Conservation (phyloP, 2,113 vertebrate genomes). For the Aepyceros melampus region DNA sequence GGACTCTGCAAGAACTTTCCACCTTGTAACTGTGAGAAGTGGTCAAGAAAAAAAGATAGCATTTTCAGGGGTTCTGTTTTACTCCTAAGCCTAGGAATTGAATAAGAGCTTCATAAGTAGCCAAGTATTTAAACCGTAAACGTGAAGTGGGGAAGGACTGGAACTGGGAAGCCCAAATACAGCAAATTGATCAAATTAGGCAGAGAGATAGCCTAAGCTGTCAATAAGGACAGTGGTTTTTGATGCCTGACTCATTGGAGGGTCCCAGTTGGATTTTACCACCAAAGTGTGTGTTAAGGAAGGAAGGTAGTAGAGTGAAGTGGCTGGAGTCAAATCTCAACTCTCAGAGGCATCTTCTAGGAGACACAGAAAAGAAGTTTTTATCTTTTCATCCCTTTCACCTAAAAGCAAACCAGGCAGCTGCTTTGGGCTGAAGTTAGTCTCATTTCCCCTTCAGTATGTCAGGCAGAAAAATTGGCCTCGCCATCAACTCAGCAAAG, state of each 20-base stretch:
- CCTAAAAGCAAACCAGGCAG: not conserved
- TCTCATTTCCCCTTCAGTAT: not conserved
- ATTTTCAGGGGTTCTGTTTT: not conserved
- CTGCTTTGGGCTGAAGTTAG: not conserved
- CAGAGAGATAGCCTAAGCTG: constrained; percentile 75
- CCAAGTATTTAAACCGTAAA: not conserved
- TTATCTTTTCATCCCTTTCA: not conserved
- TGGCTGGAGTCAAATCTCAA: not conserved
- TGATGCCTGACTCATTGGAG: constrained; percentile 89
- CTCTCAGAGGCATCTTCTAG: not conserved
- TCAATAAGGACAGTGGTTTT: constrained; percentile 92
- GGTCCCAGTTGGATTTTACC: constrained; percentile 95
- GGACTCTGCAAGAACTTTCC: not conserved
- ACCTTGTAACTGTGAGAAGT: not conserved
- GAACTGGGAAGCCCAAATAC: constrained; percentile 59
- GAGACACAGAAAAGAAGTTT: not conserved
- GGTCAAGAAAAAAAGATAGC: not conserved
- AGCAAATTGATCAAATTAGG: constrained; percentile 68
- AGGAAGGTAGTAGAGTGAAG: constrained; percentile 68
- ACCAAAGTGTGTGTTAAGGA: constrained; percentile 88
- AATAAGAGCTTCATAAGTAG: not conserved
- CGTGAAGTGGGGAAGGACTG: not conserved
- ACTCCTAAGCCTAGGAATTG: not conserved
- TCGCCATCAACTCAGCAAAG: not conserved
- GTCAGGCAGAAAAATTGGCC: not conserved